A percentile compares a stretch with the other conserved stretches of the same genome.
phyloP scores from a whole-genome alignment of 92 coral and sea anemone species.

The Bergia sp. region DNA sequence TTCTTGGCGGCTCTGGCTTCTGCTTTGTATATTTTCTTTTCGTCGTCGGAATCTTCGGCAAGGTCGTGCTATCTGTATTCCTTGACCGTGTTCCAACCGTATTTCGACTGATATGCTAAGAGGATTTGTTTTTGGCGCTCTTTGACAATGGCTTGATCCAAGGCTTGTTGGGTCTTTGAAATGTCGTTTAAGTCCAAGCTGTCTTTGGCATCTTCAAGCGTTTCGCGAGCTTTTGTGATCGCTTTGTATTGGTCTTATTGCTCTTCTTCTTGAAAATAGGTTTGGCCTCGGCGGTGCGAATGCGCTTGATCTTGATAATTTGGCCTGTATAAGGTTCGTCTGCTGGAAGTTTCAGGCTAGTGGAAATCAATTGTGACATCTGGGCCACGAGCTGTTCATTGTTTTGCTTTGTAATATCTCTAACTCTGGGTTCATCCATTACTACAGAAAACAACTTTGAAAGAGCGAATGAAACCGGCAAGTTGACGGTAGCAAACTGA shows the following conservation, averaged over 20 bases:
- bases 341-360: neutral
- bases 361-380: slow-evolving; percentile 2
- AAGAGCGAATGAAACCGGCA: neutral
- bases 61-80: slow-evolving; percentile 59
- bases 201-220: slow-evolving; percentile 54
- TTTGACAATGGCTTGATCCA: slow-evolving; percentile 42
- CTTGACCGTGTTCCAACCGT: slow-evolving; percentile 58
- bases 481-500: neutral
- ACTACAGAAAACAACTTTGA: neutral
- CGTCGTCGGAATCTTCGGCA: slow-evolving; percentile 51
- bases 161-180: slow-evolving; percentile 46
- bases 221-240: neutral
- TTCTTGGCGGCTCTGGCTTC: slow-evolving; percentile 44
- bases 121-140: slow-evolving; percentile 59
- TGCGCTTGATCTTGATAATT: slow-evolving; percentile 28
- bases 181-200: slow-evolving; percentile 33
- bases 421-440: slow-evolving; percentile 15
- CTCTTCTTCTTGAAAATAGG: slow-evolving; percentile 32
- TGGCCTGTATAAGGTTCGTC: slow-evolving; percentile 8
- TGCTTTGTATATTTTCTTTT: slow-evolving; percentile 65
- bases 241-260: slow-evolving; percentile 35
- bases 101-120: slow-evolving; percentile 61
- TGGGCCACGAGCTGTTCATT: neutral
- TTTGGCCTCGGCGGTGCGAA: slow-evolving; percentile 30
- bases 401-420: neutral